phyloP scores from a whole-genome alignment of 2,888 invertebrate genomes.

The Rugalucina vietnamica region DNA sequence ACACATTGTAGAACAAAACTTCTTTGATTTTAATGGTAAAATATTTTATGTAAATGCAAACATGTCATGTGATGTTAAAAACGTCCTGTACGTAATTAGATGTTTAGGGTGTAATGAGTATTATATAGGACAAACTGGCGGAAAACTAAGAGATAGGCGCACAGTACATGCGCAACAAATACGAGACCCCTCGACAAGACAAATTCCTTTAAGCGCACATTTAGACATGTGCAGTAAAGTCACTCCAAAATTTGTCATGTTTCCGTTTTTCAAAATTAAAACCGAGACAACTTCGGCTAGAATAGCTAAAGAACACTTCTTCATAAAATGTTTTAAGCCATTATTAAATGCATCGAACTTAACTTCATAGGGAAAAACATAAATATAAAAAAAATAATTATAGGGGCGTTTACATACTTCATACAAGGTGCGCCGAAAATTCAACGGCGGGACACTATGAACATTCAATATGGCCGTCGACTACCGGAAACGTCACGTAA shows the following conservation, averaged over 20 bases:
- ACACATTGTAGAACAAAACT: neutral
- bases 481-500: too few species aligned
- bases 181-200: neutral
- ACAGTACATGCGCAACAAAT: neutral
- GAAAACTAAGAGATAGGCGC: neutral
- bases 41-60: neutral
- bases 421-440: too few species aligned
- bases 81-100: neutral
- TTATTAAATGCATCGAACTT: too few species aligned
- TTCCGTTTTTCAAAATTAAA: neutral
- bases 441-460: too few species aligned
- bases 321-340: too few species aligned
- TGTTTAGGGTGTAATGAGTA: neutral
- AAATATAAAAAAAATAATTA: too few species aligned
- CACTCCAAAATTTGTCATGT: too few species aligned
- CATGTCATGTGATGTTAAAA: neutral
- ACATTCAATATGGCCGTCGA: too few species aligned
- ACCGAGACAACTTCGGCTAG: neutral
- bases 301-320: too few species aligned
- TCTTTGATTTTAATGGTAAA: neutral
- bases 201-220: neutral
- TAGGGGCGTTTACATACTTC: too few species aligned
- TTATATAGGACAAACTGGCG: neutral
- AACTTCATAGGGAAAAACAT: too few species aligned
- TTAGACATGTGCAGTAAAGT: neutral